Evolutionary conservation across 2,113 vertebrate genomes (phyloP).

Genomic region (Eonycteris spelaea): DNA sequence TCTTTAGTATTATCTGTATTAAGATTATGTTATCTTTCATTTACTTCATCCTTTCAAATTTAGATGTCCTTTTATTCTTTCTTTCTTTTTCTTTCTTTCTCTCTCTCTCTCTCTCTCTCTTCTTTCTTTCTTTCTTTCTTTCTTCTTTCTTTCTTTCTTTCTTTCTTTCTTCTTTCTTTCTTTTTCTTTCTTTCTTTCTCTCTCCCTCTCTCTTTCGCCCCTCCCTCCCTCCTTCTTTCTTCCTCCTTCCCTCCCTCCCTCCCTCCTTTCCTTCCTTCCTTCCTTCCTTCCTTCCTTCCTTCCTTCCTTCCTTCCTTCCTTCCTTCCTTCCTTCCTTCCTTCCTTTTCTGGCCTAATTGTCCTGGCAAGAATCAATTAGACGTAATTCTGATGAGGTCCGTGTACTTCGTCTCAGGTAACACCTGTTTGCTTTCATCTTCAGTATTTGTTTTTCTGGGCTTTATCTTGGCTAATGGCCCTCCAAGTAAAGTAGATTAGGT

Average conservation of each 20-base stretch:
- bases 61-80: neutral
- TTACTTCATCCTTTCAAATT: neutral
- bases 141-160: no score
- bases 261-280: no score
- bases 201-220: neutral
- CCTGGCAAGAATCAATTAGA: neutral
- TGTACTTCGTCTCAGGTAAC: neutral
- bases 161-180: no score
- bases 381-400: neutral
- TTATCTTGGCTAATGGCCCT: neutral
- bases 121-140: no score
- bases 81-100: no score
- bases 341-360: neutral
- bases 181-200: neutral
- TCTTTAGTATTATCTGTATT: neutral
- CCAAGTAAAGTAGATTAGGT: neutral
- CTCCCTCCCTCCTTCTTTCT: neutral
- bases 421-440: neutral
- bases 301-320: neutral
- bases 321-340: neutral
- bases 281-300: no score
- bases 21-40: neutral
- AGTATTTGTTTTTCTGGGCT: neutral
- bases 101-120: no score
- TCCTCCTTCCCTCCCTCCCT: no score